phyloP scores from a whole-genome alignment of 2,888 invertebrate species.

The Drosophila phalerata region DNA sequence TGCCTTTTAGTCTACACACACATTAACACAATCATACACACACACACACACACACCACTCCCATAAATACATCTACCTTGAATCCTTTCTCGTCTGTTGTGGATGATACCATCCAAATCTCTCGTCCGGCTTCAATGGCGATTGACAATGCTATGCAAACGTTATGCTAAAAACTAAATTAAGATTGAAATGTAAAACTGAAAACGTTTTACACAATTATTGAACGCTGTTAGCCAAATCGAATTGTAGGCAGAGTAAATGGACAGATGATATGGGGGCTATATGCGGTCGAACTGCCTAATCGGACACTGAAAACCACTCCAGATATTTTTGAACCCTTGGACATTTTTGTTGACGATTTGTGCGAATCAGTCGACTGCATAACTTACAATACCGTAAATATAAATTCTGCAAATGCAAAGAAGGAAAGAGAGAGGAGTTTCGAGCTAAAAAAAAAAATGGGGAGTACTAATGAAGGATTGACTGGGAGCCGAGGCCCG shows the following conservation, averaged over 20 bases:
- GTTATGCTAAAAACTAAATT: slow-evolving; percentile 83
- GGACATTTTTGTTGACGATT: slow-evolving; percentile 59
- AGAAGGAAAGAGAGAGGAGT: not conserved
- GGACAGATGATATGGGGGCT: not conserved
- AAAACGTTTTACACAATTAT: slow-evolving; percentile 84
- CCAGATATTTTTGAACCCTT: slow-evolving; percentile 42
- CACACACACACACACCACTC: not conserved
- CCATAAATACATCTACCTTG: not conserved
- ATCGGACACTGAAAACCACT: slow-evolving; percentile 84
- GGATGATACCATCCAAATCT: slow-evolving; percentile 4
- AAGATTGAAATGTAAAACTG: slow-evolving; percentile 85
- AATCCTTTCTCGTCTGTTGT: not conserved
- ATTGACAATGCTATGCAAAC: slow-evolving; percentile 63
- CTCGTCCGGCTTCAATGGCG: not conserved
- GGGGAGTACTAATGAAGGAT: slow-evolving; percentile 67
- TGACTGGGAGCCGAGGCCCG: slow-evolving; percentile 21
- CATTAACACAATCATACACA: slow-evolving; percentile 17
- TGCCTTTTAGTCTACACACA: slow-evolving; percentile 53
- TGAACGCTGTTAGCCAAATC: slow-evolving; percentile 58
- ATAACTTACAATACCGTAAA: slow-evolving; percentile 84
- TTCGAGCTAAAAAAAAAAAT: not conserved
- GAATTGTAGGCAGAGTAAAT: slow-evolving; percentile 11
- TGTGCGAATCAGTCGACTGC: slow-evolving; percentile 82
- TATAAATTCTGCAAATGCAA: slow-evolving; percentile 69
- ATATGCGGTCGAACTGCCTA: slow-evolving; percentile 63